Percentiles rank a stretch among this genome's conserved stretches.
Evolutionary conservation across 2,797 vertebrate species (phyloP).

Genomic region (Acomys russatus): DNA sequence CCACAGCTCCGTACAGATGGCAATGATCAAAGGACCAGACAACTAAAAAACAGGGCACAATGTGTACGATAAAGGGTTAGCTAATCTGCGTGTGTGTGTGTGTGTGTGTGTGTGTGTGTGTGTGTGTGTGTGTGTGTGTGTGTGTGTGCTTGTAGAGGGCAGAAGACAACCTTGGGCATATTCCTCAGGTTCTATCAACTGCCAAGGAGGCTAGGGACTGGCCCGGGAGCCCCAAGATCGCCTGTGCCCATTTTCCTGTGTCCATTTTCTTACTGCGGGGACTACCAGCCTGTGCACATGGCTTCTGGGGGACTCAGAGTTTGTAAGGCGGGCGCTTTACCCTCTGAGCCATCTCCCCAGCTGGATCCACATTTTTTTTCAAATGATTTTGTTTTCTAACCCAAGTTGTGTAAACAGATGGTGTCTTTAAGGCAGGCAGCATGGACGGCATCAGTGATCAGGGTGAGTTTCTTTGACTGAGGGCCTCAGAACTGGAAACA

Average conservation of each 20-base stretch:
- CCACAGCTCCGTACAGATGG: neutral
- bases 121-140: too few relatives aligned
- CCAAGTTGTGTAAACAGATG: neutral
- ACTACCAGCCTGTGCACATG: rapidly evolving
- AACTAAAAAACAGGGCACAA: neutral
- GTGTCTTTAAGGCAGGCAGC: neutral
- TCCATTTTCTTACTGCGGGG: neutral
- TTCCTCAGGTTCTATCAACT: neutral
- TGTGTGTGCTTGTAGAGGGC: neutral
- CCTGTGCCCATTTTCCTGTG: too few relatives aligned
- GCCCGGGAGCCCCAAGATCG: neutral
- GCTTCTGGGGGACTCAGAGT: too few relatives aligned
- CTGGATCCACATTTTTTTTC: neutral
- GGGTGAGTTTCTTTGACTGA: neutral
- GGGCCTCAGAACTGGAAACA: neutral
- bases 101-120: neutral
- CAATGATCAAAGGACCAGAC: neutral
- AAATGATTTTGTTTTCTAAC: neutral
- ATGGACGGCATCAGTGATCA: neutral
- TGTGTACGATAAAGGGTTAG: neutral
- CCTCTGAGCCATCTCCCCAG: neutral
- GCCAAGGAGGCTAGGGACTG: neutral
- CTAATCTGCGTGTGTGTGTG: neutral
- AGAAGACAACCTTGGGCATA: neutral
- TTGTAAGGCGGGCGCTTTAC: neutral